Evolutionary conservation across 2,888 invertebrate species (phyloP), one percentile per base, ranked within the genome.

Genomic region (Germaria angustata): DNA sequence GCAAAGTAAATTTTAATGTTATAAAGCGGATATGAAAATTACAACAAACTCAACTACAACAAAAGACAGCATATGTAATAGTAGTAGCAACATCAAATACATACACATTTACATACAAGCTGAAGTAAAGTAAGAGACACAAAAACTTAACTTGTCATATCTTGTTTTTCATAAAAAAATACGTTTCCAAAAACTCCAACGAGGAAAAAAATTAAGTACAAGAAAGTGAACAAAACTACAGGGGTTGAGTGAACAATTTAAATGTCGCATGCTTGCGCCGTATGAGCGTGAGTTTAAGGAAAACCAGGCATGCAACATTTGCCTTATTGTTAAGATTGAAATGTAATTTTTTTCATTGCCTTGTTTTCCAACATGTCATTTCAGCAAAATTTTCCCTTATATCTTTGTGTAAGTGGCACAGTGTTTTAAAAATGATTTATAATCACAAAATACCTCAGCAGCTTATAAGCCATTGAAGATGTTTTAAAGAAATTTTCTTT

Each of bases 1-100:
- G 69, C 71, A 59, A 82, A 79, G 75, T 79, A 76, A 82, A 71
- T 82, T 79, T 66, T 66, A 75, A 82, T 79, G 75, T 79, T 69
- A 36, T 17, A 36, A 71, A 82, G 53, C 79, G 82, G 75, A 79
- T 79, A 82, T 79, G 71, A 55, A 82, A 66, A 69, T 68, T 59
- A 59, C 13, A 41, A 66, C 34, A 41, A 69, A n/a, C n/a, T n/a
- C 55, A 63, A 65, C 28, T 5, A 69, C 34, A 69, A 39, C 22
- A 57, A 53, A 24, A 44, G 11, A 6, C 20, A 28, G 20, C 15
- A 24, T 51, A 24, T 68, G 13, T 17, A 13, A 20, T 34, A 51
- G 20, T 32, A 53, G 51, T 24, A 32, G 17, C 39, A 80, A 69
- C 9, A 65, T 57, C 57, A 44, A 6, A 49, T 13, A 39, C 39